Percentiles rank a stretch among this genome's conserved stretches.
Evolutionary conservation across 92 coral and sea anemone genomes (phyloP).

Genomic region (Porites cylindrica): DNA sequence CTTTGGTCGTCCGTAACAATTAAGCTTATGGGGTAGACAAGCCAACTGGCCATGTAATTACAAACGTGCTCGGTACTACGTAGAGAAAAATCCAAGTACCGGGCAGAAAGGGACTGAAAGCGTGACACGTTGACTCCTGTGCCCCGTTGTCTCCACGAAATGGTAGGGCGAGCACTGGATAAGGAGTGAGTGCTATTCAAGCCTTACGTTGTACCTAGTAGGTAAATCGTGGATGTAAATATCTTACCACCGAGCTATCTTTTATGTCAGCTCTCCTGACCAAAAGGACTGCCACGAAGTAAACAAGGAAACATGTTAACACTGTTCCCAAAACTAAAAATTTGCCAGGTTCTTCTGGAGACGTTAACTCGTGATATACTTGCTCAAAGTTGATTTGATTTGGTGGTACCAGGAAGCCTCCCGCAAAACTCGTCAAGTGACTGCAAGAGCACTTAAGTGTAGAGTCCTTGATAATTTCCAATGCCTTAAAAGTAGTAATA

Average conservation of each 20-base stretch:
- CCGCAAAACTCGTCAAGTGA: neutral
- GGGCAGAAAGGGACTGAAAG: no score
- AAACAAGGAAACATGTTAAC: conserved; percentile 68
- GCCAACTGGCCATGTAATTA: no score
- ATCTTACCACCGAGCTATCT: conserved; percentile 68
- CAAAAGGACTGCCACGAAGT: conserved; percentile 69
- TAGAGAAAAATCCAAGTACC: no score
- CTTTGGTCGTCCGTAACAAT: no score
- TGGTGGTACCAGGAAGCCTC: neutral
- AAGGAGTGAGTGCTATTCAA: no score
- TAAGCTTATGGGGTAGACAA: no score
- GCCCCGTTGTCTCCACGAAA: no score
- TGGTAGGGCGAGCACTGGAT: no score
- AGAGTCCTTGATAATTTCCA: neutral
- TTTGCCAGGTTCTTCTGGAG: conserved; percentile 26
- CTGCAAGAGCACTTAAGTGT: neutral
- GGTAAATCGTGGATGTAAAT: neutral
- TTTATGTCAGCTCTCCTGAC: conserved; percentile 77
- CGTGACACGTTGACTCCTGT: no score
- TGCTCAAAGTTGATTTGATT: neutral
- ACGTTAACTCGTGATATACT: neutral
- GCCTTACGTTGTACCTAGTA: no score
- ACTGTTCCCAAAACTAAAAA: conserved; percentile 75
- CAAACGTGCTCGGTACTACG: no score
- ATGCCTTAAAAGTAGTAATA: neutral